phyloP scores from a whole-genome alignment of 2,888 invertebrate species.

The Limnephilus auricula region DNA sequence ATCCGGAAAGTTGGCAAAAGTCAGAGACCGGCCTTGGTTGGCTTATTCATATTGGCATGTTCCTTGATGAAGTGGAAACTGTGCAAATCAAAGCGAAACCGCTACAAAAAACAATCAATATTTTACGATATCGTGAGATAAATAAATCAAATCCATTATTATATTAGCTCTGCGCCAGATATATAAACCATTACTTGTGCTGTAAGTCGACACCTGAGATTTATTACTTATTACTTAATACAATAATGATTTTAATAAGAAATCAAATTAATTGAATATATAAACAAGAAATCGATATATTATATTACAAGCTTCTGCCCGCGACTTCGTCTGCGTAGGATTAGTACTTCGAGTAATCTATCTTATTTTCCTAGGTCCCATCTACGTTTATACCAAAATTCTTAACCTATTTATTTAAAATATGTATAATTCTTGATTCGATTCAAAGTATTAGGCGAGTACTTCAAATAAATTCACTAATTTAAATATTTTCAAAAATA shows the following conservation, averaged over 20 bases:
- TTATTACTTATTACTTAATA: background rate
- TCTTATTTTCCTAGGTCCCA: too few species aligned
- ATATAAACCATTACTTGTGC: background rate
- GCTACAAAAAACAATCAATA: background rate
- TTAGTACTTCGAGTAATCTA: too few species aligned
- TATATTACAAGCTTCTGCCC: too few species aligned
- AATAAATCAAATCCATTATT: background rate
- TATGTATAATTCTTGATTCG: too few species aligned
- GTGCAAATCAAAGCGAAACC: background rate
- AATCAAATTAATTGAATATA: background rate
- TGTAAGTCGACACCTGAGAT: background rate
- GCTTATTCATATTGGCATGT: background rate
- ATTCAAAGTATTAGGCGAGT: too few species aligned
- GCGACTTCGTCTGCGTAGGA: too few species aligned
- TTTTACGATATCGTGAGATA: background rate
- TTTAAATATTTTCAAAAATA: too few species aligned
- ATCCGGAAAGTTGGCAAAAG: constrained; percentile 2
- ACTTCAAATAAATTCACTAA: too few species aligned
- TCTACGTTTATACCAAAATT: too few species aligned
- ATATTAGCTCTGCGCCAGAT: background rate
- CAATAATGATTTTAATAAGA: background rate
- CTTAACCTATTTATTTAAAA: too few species aligned
- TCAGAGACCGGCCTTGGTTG: constrained; percentile 31
- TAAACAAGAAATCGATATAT: too few species aligned
- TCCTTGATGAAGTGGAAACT: background rate